These are phyloP conservation scores for Dasyornis broadbenti DNA, from an alignment of 2,113 vertebrate genomes.

Conservation along the genomic window DNA sequence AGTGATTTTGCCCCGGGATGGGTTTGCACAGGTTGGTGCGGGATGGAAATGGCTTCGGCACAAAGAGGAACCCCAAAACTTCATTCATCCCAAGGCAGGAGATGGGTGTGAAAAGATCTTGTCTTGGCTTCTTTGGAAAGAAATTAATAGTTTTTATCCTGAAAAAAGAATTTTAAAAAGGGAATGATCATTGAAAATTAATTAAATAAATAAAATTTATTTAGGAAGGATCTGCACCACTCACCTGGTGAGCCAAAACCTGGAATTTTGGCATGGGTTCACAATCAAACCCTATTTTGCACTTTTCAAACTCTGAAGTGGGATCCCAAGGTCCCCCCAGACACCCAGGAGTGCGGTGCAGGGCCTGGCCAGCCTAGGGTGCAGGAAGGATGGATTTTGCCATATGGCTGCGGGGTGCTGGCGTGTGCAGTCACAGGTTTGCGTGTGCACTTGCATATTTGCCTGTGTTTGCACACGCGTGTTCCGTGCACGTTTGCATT, in stretches of 20 bases:
- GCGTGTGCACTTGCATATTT: accelerated
- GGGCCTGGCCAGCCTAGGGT: neutral
- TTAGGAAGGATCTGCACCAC: accelerated
- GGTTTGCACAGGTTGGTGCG: neutral
- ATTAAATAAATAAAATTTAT: neutral
- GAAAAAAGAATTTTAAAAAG: neutral
- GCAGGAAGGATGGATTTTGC: neutral
- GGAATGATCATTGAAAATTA: neutral
- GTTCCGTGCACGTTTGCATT: accelerated
- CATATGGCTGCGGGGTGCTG: accelerated
- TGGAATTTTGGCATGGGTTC: neutral
- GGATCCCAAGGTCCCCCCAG: neutral
- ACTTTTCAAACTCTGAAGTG: neutral
- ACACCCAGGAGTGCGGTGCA: accelerated
- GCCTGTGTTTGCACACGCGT: neutral
- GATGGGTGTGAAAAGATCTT: neutral
- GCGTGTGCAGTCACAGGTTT: accelerated
- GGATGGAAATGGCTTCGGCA: neutral
- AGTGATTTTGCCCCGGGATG: neutral
- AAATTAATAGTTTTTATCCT: neutral
- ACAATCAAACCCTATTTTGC: accelerated
- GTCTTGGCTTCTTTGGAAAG: neutral
- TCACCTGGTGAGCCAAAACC: accelerated
- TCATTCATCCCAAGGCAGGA: neutral
- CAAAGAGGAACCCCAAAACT: neutral